phyloP scores from a whole-genome alignment of 2,797 vertebrate species.

The Silurus aristotelis region DNA sequence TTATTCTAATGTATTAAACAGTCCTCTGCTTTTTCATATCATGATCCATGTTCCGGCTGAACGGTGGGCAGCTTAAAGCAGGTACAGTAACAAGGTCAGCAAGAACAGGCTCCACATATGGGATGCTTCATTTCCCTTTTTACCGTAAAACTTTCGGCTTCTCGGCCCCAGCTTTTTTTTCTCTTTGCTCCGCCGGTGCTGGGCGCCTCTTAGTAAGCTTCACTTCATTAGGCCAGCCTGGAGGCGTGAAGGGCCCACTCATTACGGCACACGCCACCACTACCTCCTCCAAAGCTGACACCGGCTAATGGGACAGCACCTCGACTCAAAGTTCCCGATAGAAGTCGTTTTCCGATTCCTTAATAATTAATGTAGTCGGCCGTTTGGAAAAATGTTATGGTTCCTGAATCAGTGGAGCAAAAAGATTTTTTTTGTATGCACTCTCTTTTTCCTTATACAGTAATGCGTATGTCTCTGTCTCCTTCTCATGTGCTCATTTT shows the following conservation, averaged over 20 bases:
- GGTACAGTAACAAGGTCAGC: constrained; percentile 58
- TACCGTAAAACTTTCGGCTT: constrained; percentile 51
- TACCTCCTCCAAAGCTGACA: constrained; percentile 47
- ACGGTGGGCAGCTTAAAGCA: constrained; percentile 30
- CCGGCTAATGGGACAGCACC: constrained; percentile 55
- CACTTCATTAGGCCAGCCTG: constrained; percentile 60
- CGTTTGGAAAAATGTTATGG: constrained; percentile 59
- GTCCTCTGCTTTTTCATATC: constrained; percentile 26
- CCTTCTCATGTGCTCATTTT: not conserved
- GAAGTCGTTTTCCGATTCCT: constrained; percentile 59
- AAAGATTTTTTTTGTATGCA: constrained; percentile 27
- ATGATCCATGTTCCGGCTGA: constrained; percentile 39
- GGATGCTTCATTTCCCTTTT: constrained; percentile 57
- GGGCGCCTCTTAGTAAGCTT: constrained; percentile 47
- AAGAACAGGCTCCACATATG: constrained; percentile 49
- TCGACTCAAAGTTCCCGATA: constrained; percentile 52
- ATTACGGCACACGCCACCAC: constrained; percentile 55
- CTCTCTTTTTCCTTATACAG: not conserved
- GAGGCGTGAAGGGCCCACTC: constrained; percentile 61
- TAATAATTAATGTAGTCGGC: constrained; percentile 61
- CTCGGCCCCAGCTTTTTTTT: constrained; percentile 39
- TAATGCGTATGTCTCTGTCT: constrained; percentile 9
- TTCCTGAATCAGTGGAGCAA: constrained; percentile 55
- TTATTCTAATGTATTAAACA: constrained; percentile 2
- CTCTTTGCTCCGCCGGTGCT: constrained; percentile 50